Evolutionary conservation across 2,888 invertebrate species (phyloP), one percentile per base, ranked within the genome.

Genomic region (Stratiomys singularior): DNA sequence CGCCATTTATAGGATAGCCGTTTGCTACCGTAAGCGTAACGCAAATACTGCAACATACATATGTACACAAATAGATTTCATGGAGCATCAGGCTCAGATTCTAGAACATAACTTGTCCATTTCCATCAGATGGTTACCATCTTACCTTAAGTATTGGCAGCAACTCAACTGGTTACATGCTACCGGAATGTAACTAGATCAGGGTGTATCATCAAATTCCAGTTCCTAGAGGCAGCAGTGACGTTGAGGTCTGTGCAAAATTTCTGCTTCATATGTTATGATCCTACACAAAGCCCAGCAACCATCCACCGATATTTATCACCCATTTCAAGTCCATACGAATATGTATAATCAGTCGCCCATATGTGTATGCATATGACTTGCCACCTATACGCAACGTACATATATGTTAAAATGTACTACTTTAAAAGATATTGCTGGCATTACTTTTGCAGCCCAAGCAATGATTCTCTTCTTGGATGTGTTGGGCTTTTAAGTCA

Each of bases 141-240:
- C 27, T 23, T 47, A n/a, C 52, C 37, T 9, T 37, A 3, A 9
- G 18, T 52, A 52, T 25, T 56, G 28, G 71, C 28, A 46, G 56
- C 46, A 37, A 37, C 9, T 9, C 37, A 37, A 37, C 37, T 27
- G 71, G 71, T 72, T 72, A 52, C 52, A 4, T 30, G 28, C 52
- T 56, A 52, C 52, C 71, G 28, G 56, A 28, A 15, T 25, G 71
- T 74, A 74, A 74, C 44, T 58, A 74, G 74, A 74, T 74, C 74
- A 74, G 74, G 74, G 74, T 52, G 74, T 74, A 74, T 60, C 74
- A 60, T 60, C 74, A 18, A 74, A 74, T 69, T 58, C 28, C 74
- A 58, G 58, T 74, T 74, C 37, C 37, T 37, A 21, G n/a, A 37
- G 44, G 23, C 37, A 21, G 18, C 27, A 15, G 3, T 37, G 9